Evolutionary conservation across 2,113 vertebrate species (phyloP), one percentile per base, ranked within the genome.

Genomic region (Oreocharis arfaki): DNA sequence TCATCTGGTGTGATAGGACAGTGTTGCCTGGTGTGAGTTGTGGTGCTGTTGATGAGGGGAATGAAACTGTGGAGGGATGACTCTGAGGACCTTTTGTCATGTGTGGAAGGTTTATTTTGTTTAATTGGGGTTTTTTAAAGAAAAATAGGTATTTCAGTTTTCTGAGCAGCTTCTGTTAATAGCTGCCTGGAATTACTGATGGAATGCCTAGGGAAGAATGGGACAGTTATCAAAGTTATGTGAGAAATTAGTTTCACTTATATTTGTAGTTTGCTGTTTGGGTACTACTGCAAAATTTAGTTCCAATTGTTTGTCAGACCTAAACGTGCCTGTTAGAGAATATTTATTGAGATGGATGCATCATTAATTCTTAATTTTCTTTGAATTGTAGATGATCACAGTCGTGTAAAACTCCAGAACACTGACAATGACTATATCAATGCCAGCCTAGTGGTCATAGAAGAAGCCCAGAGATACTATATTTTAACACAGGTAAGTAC

Each of bases 341-440:
- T 74, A 22, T 69, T 61, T 4, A 33, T 41, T 6, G 7, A 65
- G 44, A 50, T 56, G 37, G 24, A 55, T 67, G 20, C 42, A 27
- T 80, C 42, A 19, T 86, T 69, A 86, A 75, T 86, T 83, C 35
- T 65, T 78, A 42, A 52, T 53, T 46, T 92, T 52, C 27, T 97
- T 84, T 90, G 85, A 49, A 75, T 97, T 98, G 96, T 95, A 99
- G 99, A 99, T 96, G 99, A 99, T 95, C 99, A 99, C 96, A 99
- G 99, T 97, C 99, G 99, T 87, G 99, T 99, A 84, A 99, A 99
- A 96, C 98, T 99, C 84, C 98, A 99, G 95, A 99, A 98, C 92
- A 96, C 98, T 0, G 99, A 99, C 77, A 99, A 99, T 97, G 99
- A 99, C 97, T 99, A 99, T 96, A 99, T 99, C 96, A 99, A 99